phyloP scores from a whole-genome alignment of 2,888 invertebrate species.

The Leptinotarsa haldemani region DNA sequence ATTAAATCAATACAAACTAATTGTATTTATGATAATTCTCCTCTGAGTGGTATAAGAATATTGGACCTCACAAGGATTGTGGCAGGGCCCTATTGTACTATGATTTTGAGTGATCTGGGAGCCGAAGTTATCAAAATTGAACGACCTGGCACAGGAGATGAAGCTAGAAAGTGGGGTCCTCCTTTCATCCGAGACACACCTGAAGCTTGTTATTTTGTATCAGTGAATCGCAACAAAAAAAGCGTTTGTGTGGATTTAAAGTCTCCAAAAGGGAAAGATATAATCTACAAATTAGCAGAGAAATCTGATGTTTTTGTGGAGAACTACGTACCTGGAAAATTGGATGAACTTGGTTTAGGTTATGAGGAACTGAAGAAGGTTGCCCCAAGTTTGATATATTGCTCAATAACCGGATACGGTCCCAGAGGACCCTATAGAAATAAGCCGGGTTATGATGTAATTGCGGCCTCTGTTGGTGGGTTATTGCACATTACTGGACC shows the following conservation, averaged over 20 bases:
- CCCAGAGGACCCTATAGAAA: conserved; percentile 84
- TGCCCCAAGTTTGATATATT: conserved; percentile 88
- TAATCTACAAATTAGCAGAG: conserved; percentile 78
- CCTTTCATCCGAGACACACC: conserved; percentile 77
- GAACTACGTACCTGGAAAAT: conserved; percentile 93
- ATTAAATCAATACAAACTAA: conserved; percentile 33
- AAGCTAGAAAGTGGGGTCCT: conserved; percentile 93
- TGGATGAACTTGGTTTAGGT: conserved; percentile 81
- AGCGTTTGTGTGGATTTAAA: conserved; percentile 91
- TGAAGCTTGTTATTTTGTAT: conserved; percentile 84
- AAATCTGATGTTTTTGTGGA: conserved; percentile 91
- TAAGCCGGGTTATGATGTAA: conserved; percentile 96
- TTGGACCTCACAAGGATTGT: conserved; percentile 88
- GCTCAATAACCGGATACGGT: conserved; percentile 95
- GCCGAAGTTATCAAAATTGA: conserved; percentile 95
- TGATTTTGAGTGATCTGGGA: conserved; percentile 92
- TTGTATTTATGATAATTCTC: conserved; percentile 63
- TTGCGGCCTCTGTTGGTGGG: conserved; percentile 93
- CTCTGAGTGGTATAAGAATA: conserved; percentile 78
- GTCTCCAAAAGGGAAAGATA: conserved; percentile 71
- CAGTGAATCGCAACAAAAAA: conserved; percentile 94
- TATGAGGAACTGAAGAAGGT: conserved; percentile 77
- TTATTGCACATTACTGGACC: conserved; percentile 91
- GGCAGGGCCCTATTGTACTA: conserved; percentile 95
- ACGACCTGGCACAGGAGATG: conserved; percentile 84